A percentile compares a stretch with the other conserved stretches of the same genome.
These are phyloP conservation scores for Chrysolina americana DNA, from an alignment of 2,888 invertebrate species.

Conservation along the genomic window DNA sequence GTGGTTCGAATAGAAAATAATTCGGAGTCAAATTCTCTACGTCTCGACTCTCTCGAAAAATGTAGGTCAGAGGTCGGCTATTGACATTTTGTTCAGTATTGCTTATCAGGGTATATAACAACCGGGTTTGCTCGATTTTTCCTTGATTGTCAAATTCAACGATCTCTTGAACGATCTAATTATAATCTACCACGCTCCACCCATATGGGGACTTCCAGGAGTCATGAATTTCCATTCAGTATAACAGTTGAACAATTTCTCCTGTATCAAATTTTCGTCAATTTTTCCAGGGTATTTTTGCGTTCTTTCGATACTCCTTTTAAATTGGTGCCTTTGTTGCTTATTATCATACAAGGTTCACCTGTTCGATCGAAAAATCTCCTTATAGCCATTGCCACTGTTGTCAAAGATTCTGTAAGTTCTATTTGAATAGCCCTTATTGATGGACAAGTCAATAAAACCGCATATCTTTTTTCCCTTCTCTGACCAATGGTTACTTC, in stretches of 20 bases:
- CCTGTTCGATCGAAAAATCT: conserved; percentile 7
- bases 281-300: not conserved
- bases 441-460: not conserved
- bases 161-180: conserved; percentile 10
- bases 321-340: not conserved
- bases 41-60: conserved; percentile 6
- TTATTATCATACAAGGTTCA: conserved; percentile 1
- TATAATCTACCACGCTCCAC: conserved; percentile 10
- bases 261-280: conserved; percentile 13
- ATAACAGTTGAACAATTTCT: not conserved
- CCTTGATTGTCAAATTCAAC: conserved; percentile 4
- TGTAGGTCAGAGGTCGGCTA: conserved; percentile 22
- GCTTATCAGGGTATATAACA: not conserved
- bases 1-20: not conserved
- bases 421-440: not conserved
- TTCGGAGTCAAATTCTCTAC: conserved; percentile 9
- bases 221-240: conserved; percentile 10
- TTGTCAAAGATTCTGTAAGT: not conserved
- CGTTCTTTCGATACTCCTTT: conserved; percentile 10
- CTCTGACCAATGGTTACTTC: not conserved
- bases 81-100: conserved; percentile 20
- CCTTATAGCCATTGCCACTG: not conserved
- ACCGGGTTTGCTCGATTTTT: not conserved
- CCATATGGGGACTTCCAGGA: conserved; percentile 15
- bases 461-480: not conserved